Conservation (phyloP, 2,797 vertebrate genomes). For the Lacerta agilis region DNA sequence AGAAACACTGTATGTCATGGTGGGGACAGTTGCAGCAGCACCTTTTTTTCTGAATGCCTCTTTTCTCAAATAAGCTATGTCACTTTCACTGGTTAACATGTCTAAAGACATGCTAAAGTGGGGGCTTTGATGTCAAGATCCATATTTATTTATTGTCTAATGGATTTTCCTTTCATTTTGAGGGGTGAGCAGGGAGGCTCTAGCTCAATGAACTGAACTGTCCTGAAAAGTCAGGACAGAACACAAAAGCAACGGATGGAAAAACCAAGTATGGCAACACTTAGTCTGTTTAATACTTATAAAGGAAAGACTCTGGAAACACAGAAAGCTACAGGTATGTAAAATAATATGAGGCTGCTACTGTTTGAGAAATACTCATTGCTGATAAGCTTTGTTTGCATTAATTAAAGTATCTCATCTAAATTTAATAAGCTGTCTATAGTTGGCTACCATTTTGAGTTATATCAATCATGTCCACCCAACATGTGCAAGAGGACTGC, state of each 20-base stretch:
- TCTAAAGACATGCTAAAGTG: neutral
- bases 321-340: conserved; percentile 97
- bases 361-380: neutral
- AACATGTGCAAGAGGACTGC: too few species aligned
- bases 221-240: conserved; percentile 99
- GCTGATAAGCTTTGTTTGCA: neutral
- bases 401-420: conserved; percentile 9
- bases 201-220: conserved; percentile 99
- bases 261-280: conserved; percentile 99
- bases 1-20: too few species aligned
- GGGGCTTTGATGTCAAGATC: neutral
- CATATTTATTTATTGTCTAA: neutral
- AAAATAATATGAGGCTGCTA: conserved; percentile 13
- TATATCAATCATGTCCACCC: too few species aligned
- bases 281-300: conserved; percentile 99
- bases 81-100: neutral
- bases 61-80: neutral
- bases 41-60: neutral
- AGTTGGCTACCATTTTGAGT: too few species aligned
- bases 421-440: too few species aligned
- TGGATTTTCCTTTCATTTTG: conserved; percentile 76
- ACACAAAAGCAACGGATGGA: conserved; percentile 99
- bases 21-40: neutral
- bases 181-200: conserved; percentile 88
- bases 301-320: conserved; percentile 99